Base-by-base conservation (phyloP, 2,888 invertebrate genomes). In the Thymelicus lineola region DNA sequence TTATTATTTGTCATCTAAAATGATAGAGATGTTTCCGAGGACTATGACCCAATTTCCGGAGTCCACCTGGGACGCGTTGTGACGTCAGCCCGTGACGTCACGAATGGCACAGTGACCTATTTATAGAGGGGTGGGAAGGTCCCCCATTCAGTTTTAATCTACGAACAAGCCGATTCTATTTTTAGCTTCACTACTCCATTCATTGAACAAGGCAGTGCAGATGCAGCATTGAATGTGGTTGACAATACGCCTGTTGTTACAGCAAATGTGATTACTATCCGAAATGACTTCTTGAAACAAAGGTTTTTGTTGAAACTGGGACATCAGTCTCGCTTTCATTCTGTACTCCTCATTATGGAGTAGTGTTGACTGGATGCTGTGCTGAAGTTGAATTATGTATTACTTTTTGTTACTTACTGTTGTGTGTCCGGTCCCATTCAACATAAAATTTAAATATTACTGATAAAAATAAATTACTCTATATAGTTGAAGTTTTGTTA, bases 141-240 rank as follows among this genome's bases (percentile, higher is more conserved):
- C 80, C 76, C 76, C 87, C 92, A 91, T 92, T 91, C 91, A 92
- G 77, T 77, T 84, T 82, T 85, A 85, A 86, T 87, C 87, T 84
- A 82, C 85, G 85, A 81, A 83, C 75, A 79, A 74, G 71, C 70
- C 75, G 59, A 72, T 74, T 76, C 85, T 90, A 90, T 88, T 87
- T 90, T 87, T 89, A 91, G 88, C 77, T 66, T 75, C 84, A 86
- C 87, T 82, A 88, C 81, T 90, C 82, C 91, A 91, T 91, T 92
- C 90, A 91, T 82, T 80, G 84, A 84, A 57, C 45, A 84, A 80
- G 60, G 38, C 46, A 9, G 66, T 77, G 75, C 78, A 75, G 73
- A 73, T 71, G 64, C 53, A 74, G 66, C 72, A 64, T 70, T 58
- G 62, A 60, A 61, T 57, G 14, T 59, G 50, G 14, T 38, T 12